Evolutionary conservation across 2,888 invertebrate genomes (phyloP).

Genomic region (Clepsis dumicolana): DNA sequence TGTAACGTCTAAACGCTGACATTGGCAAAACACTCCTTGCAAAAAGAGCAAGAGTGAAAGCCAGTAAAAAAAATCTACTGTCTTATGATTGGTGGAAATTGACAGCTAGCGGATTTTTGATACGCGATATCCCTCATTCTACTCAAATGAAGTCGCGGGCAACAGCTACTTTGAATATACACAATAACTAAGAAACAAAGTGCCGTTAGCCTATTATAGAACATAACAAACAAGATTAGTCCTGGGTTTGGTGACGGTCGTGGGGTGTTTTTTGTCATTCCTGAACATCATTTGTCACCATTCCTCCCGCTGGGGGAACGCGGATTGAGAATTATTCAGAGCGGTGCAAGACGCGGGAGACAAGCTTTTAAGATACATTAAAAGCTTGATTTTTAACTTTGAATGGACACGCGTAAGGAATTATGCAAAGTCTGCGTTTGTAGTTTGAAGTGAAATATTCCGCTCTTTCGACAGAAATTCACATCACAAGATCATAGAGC

Average conservation of each 20-base stretch:
- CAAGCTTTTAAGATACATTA: slow-evolving; percentile 34
- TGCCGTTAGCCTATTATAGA: slow-evolving; percentile 66
- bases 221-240: slow-evolving; percentile 56
- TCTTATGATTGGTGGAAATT: too few species aligned
- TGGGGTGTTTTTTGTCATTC: slow-evolving; percentile 72
- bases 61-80: too few species aligned
- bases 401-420: neutral
- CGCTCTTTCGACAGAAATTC: neutral
- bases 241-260: slow-evolving; percentile 62
- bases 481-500: too few species aligned
- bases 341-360: slow-evolving; percentile 46
- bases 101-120: too few species aligned
- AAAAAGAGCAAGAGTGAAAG: too few species aligned
- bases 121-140: too few species aligned
- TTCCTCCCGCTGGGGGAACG: slow-evolving; percentile 65
- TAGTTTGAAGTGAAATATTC: neutral
- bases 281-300: slow-evolving; percentile 80
- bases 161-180: too few species aligned
- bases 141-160: too few species aligned
- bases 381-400: neutral
- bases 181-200: slow-evolving; percentile 48
- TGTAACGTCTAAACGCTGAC: too few species aligned
- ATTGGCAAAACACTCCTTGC: too few species aligned
- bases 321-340: slow-evolving; percentile 63
- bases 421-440: too few species aligned